Base-by-base conservation (phyloP, 2,113 vertebrate species). In the Laterallus jamaicensis region DNA sequence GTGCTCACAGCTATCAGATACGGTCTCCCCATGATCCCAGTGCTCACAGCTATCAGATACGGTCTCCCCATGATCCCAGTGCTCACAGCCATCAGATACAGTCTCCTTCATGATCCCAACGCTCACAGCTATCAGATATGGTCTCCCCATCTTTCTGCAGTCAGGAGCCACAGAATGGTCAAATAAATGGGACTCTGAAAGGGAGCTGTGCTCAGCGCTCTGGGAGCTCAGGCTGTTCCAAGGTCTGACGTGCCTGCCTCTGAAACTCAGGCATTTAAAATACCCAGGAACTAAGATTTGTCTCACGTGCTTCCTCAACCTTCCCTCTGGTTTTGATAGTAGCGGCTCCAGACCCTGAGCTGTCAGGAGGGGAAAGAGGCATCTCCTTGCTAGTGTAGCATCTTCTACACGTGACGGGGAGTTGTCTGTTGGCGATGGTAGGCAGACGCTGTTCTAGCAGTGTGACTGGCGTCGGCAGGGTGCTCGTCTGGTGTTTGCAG, bases 101-200 rank as follows among this genome's bases (percentile, higher is more conserved):
- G 44, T 47, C 44, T 47, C 44, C 44, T 17, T n/a, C 44, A 47
- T 47, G 44, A 47, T 47, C 44, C 44, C 44, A 47, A 8, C 9
- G 17, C 44, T 47, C 44, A 47, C 14, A 4, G 60, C 29, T 63
- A 8, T 20, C 0, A 0, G 52, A 37, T 8, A 15, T 0, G 1
- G 52, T 28, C 66, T 69, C 13, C 31, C 39, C 25, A 20, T 28
- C n/a, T 39, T 73, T 35, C 25, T 39, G 22, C n/a, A 25, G 35
- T 4, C 81, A 42, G 2, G 2, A 74, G 29, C n/a, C 4, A 2
- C 1, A 2, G 58, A 8, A 12, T 0, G 7, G 32, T 3, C 0
- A 0, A 63, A 47, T 10, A 39, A 6, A 2, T 10, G 4, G 50
- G 67, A 37, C 15, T 55, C 56, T 52, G 40, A 5, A 69, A 49